Evolutionary conservation across 2,113 vertebrate species (phyloP), one percentile per base, ranked within the genome.

Genomic region (Poeciliopsis retropinna): DNA sequence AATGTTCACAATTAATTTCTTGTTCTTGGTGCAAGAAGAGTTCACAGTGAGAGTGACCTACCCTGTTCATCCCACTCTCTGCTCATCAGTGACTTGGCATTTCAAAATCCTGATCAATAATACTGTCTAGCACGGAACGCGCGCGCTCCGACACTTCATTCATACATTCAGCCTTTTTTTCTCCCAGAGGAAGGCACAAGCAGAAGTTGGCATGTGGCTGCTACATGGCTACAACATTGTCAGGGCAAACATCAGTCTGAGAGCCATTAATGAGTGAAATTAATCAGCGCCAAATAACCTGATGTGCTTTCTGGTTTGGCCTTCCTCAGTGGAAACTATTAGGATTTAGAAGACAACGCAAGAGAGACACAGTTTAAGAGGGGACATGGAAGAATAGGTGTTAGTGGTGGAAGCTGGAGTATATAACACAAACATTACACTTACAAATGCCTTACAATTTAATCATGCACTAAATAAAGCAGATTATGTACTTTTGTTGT

Each of bases 81-180:
- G 87, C 74, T 83, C 44, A 63, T 90, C 85, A 88, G 64, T 75
- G 83, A 89, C 87, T 89, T 84, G 78, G 85, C 82, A 83, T 87
- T 84, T 89, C 57, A 81, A 89, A 85, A 89, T 70, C 47, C 83
- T 81, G 76, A 89, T 89, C 80, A 78, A 76, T 95, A 95, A 95
- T 95, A 95, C 94, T 95, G 94, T 94, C 87, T 84, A 93, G 28
- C 81, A 78, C 64, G 88, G 91, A 89, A 89, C 81, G 27, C 73
- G 70, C 25, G 88, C 90, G 34, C 85, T 93, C 85, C 88, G 91
- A 94, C 94, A 94, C 94, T 94, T 95, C 93, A 95, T 94, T 90
- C 91, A 82, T 93, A 92, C 92, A 94, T 94, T 94, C 93, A 94
- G 92, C 93, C 91, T 72, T 86, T 82, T 86, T 82, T 60, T 82